Conservation (phyloP, 2,797 vertebrate genomes). For the Parauchenoglanis punctatus region DNA sequence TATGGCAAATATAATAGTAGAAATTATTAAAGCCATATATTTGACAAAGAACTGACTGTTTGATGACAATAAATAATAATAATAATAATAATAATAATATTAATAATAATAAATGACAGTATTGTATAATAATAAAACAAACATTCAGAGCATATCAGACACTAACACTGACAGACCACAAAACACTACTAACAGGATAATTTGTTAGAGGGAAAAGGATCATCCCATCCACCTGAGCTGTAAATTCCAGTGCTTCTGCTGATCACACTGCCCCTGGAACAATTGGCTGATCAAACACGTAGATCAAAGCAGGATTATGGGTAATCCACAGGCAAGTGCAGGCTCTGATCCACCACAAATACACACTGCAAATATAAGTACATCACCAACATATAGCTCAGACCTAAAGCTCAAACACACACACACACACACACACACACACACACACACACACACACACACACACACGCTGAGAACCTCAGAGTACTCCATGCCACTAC, state of each 20-base stretch:
- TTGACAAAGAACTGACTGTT: neutral
- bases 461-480: neutral
- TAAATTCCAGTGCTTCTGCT: conserved; percentile 80
- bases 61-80: neutral
- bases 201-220: conserved; percentile 63
- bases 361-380: conserved; percentile 16
- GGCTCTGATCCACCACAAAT: conserved; percentile 31
- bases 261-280: conserved; percentile 78
- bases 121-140: neutral
- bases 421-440: conserved; percentile 42
- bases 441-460: conserved; percentile 12
- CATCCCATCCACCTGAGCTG: conserved; percentile 80
- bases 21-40: neutral
- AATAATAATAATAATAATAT: conserved; percentile 7
- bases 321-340: conserved; percentile 79
- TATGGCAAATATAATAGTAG: neutral
- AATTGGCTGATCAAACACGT: conserved; percentile 79
- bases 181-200: neutral
- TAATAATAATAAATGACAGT: neutral
- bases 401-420: conserved; percentile 38
- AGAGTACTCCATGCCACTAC: conserved; percentile 68
- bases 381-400: conserved; percentile 17
- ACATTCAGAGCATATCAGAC: neutral
- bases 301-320: conserved; percentile 82
- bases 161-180: neutral